A percentile compares a stretch with the other conserved stretches of the same genome.
Conservation (phyloP, 2,113 vertebrate species). For the Anser brachyrhynchus region DNA sequence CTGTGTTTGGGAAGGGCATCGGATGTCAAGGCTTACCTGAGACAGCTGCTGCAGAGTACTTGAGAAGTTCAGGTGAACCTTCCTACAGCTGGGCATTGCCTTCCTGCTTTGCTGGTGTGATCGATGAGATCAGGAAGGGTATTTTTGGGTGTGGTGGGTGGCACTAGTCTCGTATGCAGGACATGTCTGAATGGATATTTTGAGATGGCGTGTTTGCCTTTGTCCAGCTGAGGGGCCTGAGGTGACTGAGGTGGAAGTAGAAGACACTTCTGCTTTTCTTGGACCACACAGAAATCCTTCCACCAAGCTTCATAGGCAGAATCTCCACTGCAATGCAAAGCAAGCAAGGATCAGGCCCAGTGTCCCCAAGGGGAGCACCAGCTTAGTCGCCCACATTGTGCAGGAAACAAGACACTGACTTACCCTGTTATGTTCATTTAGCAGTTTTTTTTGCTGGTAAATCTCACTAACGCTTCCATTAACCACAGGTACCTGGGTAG, state of each 20-base stretch:
- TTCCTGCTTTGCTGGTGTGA: neutral
- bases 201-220: neutral
- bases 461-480: neutral
- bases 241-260: neutral
- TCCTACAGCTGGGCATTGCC: neutral
- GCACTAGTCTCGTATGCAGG: neutral
- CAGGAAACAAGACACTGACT: neutral
- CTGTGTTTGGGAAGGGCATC: neutral
- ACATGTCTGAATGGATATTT: neutral
- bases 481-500: neutral
- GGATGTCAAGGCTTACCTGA: neutral
- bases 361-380: neutral
- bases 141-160: neutral
- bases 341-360: neutral
- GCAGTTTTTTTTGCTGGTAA: neutral
- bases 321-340: neutral
- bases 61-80: neutral
- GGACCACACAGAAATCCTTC: neutral
- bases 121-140: neutral
- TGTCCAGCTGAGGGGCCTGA: neutral
- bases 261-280: neutral
- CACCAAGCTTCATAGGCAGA: accelerated
- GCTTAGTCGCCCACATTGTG: accelerated
- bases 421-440: neutral
- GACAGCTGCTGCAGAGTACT: neutral